Evolutionary conservation across 2,113 vertebrate genomes (phyloP).

Genomic region (Bolborhynchus lineola): DNA sequence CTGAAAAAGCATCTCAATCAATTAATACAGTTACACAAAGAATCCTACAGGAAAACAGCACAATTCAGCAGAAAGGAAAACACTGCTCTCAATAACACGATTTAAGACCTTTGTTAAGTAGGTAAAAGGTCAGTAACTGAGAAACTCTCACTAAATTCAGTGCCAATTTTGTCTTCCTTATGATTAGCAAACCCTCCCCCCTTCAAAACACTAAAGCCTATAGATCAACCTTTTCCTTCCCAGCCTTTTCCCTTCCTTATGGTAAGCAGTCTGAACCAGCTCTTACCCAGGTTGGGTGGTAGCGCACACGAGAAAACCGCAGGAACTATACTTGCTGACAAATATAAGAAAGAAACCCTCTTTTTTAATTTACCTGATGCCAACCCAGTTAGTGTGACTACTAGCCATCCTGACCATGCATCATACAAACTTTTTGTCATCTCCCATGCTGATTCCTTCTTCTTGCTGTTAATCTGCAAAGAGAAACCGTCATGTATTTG

Average conservation of each 20-base stretch:
- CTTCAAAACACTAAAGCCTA: neutral
- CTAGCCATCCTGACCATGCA: constrained; percentile 98
- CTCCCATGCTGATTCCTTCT: constrained; percentile 98
- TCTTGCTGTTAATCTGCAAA: constrained; percentile 96
- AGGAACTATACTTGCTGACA: neutral
- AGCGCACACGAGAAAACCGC: neutral
- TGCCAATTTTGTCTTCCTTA: neutral
- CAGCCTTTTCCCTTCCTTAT: neutral
- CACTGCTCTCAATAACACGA: neutral
- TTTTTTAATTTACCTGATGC: constrained; percentile 86
- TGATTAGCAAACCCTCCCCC: neutral
- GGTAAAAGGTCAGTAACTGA: neutral
- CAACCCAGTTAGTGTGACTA: constrained; percentile 94
- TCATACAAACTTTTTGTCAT: constrained; percentile 97
- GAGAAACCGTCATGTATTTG: neutral
- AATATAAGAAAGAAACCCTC: neutral
- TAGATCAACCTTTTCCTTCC: neutral
- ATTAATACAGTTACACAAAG: neutral
- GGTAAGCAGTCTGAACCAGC: neutral
- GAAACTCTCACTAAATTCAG: neutral
- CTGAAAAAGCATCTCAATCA: neutral
- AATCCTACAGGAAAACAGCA: neutral
- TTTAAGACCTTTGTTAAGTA: neutral
- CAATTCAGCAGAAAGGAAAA: neutral
- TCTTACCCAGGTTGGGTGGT: neutral